Base-by-base conservation (phyloP, 1,140 invertebrate species). In the Apis cerana region DNA sequence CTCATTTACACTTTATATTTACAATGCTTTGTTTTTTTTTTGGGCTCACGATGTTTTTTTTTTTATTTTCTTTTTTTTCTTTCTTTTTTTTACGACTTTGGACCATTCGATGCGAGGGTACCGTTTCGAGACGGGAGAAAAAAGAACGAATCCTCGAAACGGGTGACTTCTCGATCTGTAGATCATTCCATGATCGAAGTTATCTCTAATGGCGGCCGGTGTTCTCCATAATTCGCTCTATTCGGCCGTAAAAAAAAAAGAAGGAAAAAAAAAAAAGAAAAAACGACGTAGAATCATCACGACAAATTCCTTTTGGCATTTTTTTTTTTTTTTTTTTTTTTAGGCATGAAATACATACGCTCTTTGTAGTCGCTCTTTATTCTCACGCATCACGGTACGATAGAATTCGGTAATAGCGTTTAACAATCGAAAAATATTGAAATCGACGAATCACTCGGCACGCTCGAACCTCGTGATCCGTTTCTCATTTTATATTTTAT, bases 361-460 rank as follows among this genome's bases (percentile, higher is more conserved):
- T 27, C 1, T 43, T 58, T 72, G 56, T 76, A 54, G 19, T 76
- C 69, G 50, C 50, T 61, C 74, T 12, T 23, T 33, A 59, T 27
- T 21, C 56, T 23, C 80, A 82, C 56, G 64, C 85, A 82, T 52
- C 10, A 43, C 69, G 43, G 8, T 56, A 58, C 76, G 80, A 88
- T 88, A 89, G 84, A 89, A 85, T 89, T 85, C 74, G 76, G 76
- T 75, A 85, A 89, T 89, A 88, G 85, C 76, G 48, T 82, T 7
- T 89, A 89, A 89, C 88, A 85, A 89, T 89, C 85, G 77, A 87
- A 89, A 89, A 89, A 89, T 89, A 89, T 89, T 82, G 54, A 68
- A 75, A 62, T 75, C 65, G 82, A 59, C 71, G 58, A 74, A 72
- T 82, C 79, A 23, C 58, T n/a, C 77, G 75, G 70, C 52, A 70